Evolutionary conservation across 1,140 invertebrate species (phyloP).

Genomic region (Ceratina calcarata): DNA sequence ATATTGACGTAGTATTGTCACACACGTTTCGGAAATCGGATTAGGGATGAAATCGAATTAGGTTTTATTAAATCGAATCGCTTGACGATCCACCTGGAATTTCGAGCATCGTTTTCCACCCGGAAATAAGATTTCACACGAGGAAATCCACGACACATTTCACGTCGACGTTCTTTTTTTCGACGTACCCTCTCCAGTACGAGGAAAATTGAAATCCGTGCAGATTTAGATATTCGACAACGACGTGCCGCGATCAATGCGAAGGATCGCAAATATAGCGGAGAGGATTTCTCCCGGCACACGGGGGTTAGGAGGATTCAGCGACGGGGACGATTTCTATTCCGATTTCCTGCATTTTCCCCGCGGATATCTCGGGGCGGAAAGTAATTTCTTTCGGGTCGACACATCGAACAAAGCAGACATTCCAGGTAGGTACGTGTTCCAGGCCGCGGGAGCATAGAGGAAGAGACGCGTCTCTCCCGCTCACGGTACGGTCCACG

Average conservation of each 20-base stretch:
- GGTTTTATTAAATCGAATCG: no score
- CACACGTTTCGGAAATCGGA: no score
- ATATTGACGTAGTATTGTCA: no score
- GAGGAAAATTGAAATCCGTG: not conserved
- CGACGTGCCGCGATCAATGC: not conserved
- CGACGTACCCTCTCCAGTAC: not conserved
- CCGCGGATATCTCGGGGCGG: slow-evolving; percentile 29
- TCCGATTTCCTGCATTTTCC: slow-evolving; percentile 36
- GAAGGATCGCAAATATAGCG: not conserved
- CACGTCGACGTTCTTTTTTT: no score
- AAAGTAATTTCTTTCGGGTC: slow-evolving; percentile 42
- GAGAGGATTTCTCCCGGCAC: slow-evolving; percentile 3
- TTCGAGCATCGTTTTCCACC: no score
- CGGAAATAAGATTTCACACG: no score
- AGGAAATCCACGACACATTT: no score
- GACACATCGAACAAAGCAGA: slow-evolving; percentile 52
- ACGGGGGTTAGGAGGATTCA: not conserved
- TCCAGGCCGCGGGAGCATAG: slow-evolving; percentile 10
- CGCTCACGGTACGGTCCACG: slow-evolving; percentile 17
- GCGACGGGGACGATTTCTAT: slow-evolving; percentile 18
- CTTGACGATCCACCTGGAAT: no score
- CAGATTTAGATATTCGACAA: not conserved
- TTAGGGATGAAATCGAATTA: no score
- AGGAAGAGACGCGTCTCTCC: not conserved
- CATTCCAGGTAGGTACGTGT: slow-evolving; percentile 27